Evolutionary conservation across 2,113 vertebrate genomes (phyloP), one percentile per base, ranked within the genome.

Genomic region (Aspiorhynchus laticeps): DNA sequence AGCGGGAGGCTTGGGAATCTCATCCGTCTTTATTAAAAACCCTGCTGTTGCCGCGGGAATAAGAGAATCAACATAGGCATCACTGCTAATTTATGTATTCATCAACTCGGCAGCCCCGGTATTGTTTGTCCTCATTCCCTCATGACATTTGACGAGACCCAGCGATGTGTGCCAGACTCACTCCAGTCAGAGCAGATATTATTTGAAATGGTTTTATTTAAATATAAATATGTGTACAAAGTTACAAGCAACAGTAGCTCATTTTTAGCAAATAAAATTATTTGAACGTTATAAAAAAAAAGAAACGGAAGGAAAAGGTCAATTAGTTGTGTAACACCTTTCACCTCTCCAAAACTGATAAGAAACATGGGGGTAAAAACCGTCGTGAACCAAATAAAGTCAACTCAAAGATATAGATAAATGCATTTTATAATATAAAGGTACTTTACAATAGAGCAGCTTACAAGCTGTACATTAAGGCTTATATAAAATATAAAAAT

Each of bases 141-240:
- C 31, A 38, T 83, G 88, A 88, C 84, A 19, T 74, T 38, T 79
- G 78, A 73, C 48, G 81, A 28, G 65, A 38, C 11, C 15, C 31
- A 36, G 12, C 11, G n/a, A 28, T 36, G 87, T 61, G 77, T 79
- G 85, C 80, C 82, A 77, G 85, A 88, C 59, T 81, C 84, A 15
- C 73, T 88, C 61, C 78, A 92, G 89, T 89, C 90, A 91, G 80
- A 82, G 51, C 15, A 88, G 76, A 38, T 93, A 81, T 94, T 95
- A 95, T 94, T 92, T 88, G 94, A 96, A 95, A 96, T 95, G 95
- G 90, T 94, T 96, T 96, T 95, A 95, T 95, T 96, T 95, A 94
- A 95, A 96, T 96, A 96, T 96, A 96, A 96, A 96, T 96, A 95
- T 96, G 95, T 96, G 94, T 96, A 96, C 95, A 96, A 95, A 96